Evolutionary conservation across 2,113 vertebrate species (phyloP).

Genomic region (Zosterops hypoxanthus): DNA sequence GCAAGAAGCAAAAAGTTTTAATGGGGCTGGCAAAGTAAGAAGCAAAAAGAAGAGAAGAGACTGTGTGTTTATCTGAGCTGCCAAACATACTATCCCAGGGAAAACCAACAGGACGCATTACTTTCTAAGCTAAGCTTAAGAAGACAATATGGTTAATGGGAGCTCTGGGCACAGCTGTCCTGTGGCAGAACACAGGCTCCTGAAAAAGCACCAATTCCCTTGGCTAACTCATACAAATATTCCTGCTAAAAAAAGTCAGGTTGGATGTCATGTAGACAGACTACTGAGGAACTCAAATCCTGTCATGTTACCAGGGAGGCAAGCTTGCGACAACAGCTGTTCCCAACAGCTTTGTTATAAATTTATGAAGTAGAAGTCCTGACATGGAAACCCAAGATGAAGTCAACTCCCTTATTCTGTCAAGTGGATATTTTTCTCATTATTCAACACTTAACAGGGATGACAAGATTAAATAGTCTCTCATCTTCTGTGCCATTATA

Average conservation of each 20-base stretch:
- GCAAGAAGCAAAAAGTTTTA: not conserved
- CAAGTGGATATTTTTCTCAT: conserved; percentile 65
- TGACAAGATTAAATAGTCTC: conserved; percentile 65
- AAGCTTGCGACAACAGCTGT: not conserved
- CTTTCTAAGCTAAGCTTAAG: not conserved
- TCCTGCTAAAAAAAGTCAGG: not conserved
- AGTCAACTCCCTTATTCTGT: conserved; percentile 36
- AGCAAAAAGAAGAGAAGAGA: not conserved
- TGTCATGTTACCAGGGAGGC: not conserved
- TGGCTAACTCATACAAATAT: not conserved
- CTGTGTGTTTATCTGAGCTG: not conserved
- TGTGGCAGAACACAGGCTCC: not conserved
- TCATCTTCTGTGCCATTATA: conserved; percentile 67
- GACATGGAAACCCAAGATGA: conserved; percentile 26
- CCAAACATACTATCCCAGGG: not conserved
- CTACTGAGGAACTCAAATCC: not conserved
- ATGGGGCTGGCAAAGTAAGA: not conserved
- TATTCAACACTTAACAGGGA: conserved; percentile 65
- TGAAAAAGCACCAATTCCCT: rapidly evolving
- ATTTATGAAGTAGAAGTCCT: conserved; percentile 34
- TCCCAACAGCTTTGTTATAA: not conserved
- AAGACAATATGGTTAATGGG: not conserved
- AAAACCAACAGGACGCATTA: not conserved
- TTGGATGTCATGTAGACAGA: not conserved
- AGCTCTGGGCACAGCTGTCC: not conserved